Percentiles rank a stretch among this genome's conserved stretches.
phyloP scores from a whole-genome alignment of 2,797 vertebrate species.

The Ficedula albicollis region DNA sequence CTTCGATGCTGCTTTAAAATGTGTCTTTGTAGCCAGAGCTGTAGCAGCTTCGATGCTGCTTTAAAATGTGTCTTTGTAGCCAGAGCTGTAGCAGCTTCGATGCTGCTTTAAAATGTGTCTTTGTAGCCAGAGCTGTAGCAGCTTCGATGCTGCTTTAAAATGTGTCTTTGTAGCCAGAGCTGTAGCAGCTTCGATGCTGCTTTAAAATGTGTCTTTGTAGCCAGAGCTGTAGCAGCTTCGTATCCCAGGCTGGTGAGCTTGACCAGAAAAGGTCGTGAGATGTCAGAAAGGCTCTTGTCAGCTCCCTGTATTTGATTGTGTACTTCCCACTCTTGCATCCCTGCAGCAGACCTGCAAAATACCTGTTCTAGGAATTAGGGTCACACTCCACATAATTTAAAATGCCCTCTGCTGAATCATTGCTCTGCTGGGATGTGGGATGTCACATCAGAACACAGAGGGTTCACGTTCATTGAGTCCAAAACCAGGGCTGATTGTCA shows the following conservation, averaged over 20 bases:
- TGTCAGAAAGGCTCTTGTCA: background rate
- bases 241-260: background rate
- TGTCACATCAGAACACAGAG: background rate
- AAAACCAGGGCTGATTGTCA: rapidly evolving
- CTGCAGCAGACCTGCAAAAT: background rate
- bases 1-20: background rate
- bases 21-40: background rate
- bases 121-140: background rate
- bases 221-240: background rate
- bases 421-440: background rate
- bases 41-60: no score
- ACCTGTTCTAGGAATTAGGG: background rate
- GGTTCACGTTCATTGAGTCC: background rate
- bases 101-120: background rate
- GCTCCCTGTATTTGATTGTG: background rate
- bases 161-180: background rate
- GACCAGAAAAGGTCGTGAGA: background rate
- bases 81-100: no score
- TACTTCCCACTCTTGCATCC: background rate
- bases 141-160: background rate
- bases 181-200: no score
- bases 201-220: background rate
- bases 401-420: rapidly evolving
- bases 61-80: background rate
- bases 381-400: background rate